phyloP scores from a whole-genome alignment of 2,113 vertebrate species.

The Procapra przewalskii region DNA sequence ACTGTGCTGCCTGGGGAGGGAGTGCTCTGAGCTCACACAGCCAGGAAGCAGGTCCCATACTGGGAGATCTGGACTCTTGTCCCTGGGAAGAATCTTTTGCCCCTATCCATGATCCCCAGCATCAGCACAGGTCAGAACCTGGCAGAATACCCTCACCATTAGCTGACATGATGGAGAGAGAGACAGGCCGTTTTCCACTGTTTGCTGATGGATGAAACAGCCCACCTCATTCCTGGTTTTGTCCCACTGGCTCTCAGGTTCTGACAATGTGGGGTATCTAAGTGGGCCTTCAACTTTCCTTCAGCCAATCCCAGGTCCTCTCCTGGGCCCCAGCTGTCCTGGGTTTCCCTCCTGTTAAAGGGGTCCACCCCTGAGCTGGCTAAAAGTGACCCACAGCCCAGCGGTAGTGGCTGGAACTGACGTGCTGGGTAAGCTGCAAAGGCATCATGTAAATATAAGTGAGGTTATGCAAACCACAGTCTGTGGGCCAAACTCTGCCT shows the following conservation, averaged over 20 bases:
- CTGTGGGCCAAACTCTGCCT: not conserved
- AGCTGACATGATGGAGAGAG: not conserved
- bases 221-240: not conserved
- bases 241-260: not conserved
- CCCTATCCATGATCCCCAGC: not conserved
- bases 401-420: not conserved
- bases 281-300: not conserved
- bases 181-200: not conserved
- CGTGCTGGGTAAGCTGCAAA: not conserved
- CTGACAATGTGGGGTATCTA: not conserved
- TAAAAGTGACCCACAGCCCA: rapidly evolving
- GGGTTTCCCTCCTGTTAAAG: not conserved
- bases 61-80: not conserved
- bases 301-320: not conserved
- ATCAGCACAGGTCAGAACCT: not conserved
- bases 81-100: not conserved
- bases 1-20: not conserved
- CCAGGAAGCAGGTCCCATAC: not conserved
- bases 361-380: not conserved
- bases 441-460: not conserved
- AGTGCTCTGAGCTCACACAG: not conserved
- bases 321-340: not conserved
- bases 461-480: not conserved
- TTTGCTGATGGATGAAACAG: not conserved
- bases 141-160: not conserved